Conservation (phyloP, 1,140 invertebrate genomes). For the Limonius californicus region DNA sequence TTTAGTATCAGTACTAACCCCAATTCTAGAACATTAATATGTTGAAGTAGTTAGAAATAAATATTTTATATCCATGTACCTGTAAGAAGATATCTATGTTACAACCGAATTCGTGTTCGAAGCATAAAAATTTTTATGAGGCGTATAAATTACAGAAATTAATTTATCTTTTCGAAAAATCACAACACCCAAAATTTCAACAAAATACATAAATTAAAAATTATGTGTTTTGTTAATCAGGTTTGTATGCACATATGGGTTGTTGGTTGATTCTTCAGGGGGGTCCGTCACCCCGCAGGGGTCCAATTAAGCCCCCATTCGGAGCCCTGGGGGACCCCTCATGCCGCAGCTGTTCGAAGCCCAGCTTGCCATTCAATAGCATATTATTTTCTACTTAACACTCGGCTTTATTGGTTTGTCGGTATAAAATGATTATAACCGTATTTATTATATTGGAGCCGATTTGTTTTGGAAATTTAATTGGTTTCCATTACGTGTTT, state of each 20-base stretch:
- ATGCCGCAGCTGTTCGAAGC: slow-evolving; percentile 6
- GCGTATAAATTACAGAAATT: background rate
- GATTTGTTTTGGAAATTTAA: slow-evolving; percentile 8
- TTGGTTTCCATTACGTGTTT: background rate
- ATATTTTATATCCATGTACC: too few species aligned
- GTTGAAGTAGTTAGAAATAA: too few species aligned
- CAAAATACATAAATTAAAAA: slow-evolving; percentile 9
- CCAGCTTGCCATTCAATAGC: slow-evolving; percentile 1
- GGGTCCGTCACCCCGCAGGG: slow-evolving; percentile 3
- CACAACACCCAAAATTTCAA: slow-evolving; percentile 1
- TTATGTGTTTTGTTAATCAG: slow-evolving; percentile 5
- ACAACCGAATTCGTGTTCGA: too few species aligned
- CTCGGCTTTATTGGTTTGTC: slow-evolving; percentile 12
- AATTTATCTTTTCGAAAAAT: slow-evolving; percentile 3
- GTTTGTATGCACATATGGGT: slow-evolving; percentile 10
- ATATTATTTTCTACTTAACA: slow-evolving; percentile 15
- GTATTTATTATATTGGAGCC: background rate
- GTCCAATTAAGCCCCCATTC: slow-evolving; percentile 14
- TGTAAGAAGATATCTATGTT: too few species aligned
- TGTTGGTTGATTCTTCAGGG: slow-evolving; percentile 7
- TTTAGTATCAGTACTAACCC: too few species aligned
- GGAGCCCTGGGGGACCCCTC: slow-evolving; percentile 11
- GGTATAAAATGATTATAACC: slow-evolving; percentile 10
- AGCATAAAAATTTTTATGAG: background rate
- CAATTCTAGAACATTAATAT: too few species aligned